Conservation (phyloP, 2,113 vertebrate species). For the Otolemur garnettii region DNA sequence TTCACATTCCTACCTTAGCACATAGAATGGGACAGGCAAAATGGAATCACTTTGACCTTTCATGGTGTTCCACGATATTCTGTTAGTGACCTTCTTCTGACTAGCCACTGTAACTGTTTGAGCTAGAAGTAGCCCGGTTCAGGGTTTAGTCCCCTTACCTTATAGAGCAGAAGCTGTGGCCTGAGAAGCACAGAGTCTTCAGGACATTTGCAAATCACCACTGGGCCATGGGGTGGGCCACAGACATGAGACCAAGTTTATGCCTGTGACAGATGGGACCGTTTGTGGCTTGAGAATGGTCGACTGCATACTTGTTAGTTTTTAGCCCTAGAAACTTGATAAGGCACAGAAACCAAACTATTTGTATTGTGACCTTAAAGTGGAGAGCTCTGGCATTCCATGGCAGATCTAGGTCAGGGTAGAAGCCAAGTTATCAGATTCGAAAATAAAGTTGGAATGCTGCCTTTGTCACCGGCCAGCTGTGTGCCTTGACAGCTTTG, state of each 20-base stretch:
- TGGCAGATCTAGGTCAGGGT: background rate
- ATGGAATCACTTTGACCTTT: background rate
- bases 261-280: conserved; percentile 98
- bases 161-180: background rate
- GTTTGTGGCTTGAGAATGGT: conserved; percentile 96
- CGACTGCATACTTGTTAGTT: conserved; percentile 82
- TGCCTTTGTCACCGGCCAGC: background rate
- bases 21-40: background rate
- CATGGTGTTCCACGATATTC: background rate
- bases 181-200: background rate
- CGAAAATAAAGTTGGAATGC: background rate
- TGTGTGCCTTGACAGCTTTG: background rate
- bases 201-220: conserved; percentile 99
- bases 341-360: background rate
- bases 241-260: conserved; percentile 98
- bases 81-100: background rate
- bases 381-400: background rate
- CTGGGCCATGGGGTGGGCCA: conserved; percentile 97
- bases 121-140: background rate
- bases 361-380: background rate
- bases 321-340: conserved; percentile 4
- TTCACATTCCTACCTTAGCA: background rate
- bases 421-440: background rate
- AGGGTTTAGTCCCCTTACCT: background rate
- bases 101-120: background rate